Conservation (phyloP, 2,797 vertebrate species). For the Periparus ater region DNA sequence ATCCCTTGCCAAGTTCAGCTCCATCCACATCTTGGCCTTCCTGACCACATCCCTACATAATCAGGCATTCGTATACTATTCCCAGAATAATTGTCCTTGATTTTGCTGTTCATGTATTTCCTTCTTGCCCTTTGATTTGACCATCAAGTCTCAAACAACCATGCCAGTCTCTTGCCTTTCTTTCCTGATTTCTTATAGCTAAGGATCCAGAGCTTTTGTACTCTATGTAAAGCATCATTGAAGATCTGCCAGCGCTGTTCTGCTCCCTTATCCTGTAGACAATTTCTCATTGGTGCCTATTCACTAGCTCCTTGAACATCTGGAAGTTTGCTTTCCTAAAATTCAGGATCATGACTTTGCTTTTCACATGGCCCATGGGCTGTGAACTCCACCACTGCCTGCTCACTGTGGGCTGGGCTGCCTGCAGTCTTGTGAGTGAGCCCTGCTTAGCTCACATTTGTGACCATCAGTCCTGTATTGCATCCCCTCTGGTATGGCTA, state of each 20-base stretch:
- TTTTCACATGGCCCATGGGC: rapidly evolving
- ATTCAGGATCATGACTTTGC: background rate
- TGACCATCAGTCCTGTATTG: background rate
- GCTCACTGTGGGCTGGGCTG: background rate
- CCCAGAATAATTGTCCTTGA: background rate
- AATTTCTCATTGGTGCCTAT: background rate
- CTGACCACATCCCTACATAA: background rate
- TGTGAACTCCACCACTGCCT: background rate
- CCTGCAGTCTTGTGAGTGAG: background rate
- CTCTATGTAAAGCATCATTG: background rate
- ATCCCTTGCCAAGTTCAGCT: background rate
- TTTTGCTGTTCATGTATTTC: background rate
- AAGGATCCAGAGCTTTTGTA: background rate
- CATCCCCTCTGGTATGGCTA: background rate
- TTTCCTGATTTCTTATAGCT: background rate
- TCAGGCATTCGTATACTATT: background rate
- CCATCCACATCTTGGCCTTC: background rate
- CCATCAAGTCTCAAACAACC: background rate
- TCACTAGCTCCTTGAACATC: background rate
- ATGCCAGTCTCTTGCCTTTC: background rate
- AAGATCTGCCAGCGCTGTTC: background rate
- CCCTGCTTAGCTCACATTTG: background rate
- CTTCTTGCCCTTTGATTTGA: background rate
- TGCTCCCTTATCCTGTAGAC: background rate
- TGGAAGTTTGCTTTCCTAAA: background rate